Conservation (phyloP, 2,797 vertebrate species). For the Hydrophis major region DNA sequence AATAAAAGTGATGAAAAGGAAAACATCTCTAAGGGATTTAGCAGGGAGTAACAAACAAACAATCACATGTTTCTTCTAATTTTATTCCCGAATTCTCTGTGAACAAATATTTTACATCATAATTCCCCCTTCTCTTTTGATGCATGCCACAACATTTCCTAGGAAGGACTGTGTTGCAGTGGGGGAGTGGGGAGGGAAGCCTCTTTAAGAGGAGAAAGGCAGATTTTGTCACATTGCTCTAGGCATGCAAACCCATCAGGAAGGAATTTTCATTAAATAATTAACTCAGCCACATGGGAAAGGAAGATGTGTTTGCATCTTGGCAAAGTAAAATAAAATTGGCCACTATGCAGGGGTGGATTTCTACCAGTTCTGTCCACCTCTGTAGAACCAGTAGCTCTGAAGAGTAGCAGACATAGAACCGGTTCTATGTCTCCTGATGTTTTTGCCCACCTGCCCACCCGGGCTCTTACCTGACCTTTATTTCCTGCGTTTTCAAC, state of each 20-base stretch:
- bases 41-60: constrained; percentile 9
- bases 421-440: too few relatives aligned
- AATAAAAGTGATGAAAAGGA: not conserved
- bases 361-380: too few relatives aligned
- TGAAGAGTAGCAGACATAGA: too few relatives aligned
- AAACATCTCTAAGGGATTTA: constrained; percentile 36
- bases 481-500: too few relatives aligned
- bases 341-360: not conserved
- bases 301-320: constrained; percentile 36
- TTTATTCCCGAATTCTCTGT: constrained; percentile 51
- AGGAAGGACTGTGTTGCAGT: constrained; percentile 16
- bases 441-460: too few relatives aligned
- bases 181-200: constrained; percentile 15
- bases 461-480: too few relatives aligned
- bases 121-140: constrained; percentile 54
- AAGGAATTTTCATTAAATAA: constrained; percentile 62
- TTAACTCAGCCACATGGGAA: constrained; percentile 56
- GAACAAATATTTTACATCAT: constrained; percentile 56
- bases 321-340: constrained; percentile 33
- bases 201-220: constrained; percentile 25
- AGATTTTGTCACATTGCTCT: constrained; percentile 14
- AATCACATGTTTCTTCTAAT: constrained; percentile 31
- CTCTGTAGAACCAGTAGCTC: too few relatives aligned
- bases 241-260: constrained; percentile 24
- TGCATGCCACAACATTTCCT: constrained; percentile 49